Base-by-base conservation (phyloP, 2,888 invertebrate genomes). In the Nemurella pictetii region DNA sequence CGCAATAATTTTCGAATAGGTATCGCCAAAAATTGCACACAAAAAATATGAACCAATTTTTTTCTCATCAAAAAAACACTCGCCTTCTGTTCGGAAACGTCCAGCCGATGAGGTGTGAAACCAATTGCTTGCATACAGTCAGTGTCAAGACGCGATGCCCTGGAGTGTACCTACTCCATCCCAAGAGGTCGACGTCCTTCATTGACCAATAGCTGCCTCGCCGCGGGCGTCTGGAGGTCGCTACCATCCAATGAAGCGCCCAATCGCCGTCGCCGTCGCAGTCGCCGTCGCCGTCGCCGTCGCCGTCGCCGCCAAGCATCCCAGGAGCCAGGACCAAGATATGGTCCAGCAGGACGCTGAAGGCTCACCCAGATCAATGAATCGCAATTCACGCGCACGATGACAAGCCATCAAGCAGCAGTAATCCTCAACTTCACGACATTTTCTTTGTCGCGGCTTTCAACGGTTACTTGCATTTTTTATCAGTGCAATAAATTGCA, bases 161-260 rank as follows among this genome's bases (percentile, higher is more conserved):
- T 3, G 12, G 55, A 7, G 55, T 20, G 55, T 55, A 55, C 75
- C 4, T 75, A n/a, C 9, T 28, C 75, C 28, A 26, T 75, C 27
- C n/a, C n/a, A 9, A 26, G 75, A n/a, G 80, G 80, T 80, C 80
- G 35, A 80, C 80, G 35, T n/a, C 32, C 80, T 80, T 35, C 35
- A 15, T 20, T 80, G 80, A 80, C 80, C 80, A 80, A 80, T 30
- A 80, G 32, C 80, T 35, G 80, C 80, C 80, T 35, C 35, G 80
- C 80, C 35, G 35, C 35, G 26, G 80, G 80, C 80, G 0, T 12
- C 35, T 36, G 12, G 32, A 80, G 80, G 80, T 80, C 80, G 80
- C 80, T 35, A 75, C 75, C 75, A 25, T 75, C 75, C 75, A 75
- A 75, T 75, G 27, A 75, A 27, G 75, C 26, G 28, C 26, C 75